Conservation (phyloP, 1,140 invertebrate species). For the Homarus americanus region DNA sequence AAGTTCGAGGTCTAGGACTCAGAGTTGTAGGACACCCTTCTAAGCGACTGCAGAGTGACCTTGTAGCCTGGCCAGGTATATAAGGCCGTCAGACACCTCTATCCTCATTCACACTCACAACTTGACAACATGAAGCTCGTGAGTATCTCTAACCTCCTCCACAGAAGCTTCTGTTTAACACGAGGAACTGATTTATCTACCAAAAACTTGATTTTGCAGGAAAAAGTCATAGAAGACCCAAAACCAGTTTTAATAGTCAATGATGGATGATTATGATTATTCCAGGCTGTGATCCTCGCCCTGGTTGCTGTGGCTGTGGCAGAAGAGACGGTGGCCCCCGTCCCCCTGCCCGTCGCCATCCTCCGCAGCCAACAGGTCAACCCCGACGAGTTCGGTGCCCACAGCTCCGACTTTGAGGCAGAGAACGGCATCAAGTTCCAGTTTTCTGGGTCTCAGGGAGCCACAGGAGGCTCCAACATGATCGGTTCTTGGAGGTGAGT, state of each 20-base stretch:
- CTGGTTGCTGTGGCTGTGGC: conserved; percentile 39
- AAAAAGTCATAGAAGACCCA: too few relatives aligned
- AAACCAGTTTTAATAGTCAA: too few relatives aligned
- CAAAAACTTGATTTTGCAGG: too few relatives aligned
- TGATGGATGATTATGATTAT: too few relatives aligned
- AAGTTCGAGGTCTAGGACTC: too few relatives aligned
- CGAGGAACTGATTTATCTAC: not conserved
- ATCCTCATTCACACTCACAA: not conserved
- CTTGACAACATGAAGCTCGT: conserved; percentile 39
- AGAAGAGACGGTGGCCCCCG: not conserved
- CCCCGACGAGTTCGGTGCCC: conserved; percentile 54
- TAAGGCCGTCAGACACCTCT: not conserved
- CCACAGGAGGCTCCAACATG: conserved; percentile 33
- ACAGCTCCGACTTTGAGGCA: conserved; percentile 68
- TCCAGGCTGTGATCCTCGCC: conserved; percentile 10
- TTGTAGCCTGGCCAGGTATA: not conserved
- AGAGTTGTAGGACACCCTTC: too few relatives aligned
- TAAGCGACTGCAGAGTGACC: too few relatives aligned
- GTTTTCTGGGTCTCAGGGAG: conserved; percentile 30
- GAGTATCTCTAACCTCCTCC: not conserved
- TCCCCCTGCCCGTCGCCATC: conserved; percentile 31
- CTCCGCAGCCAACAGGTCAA: conserved; percentile 48
- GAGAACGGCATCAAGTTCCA: conserved; percentile 59
- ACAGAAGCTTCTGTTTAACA: too few relatives aligned
- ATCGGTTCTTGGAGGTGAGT: conserved; percentile 26